Percentiles rank a stretch among this genome's conserved stretches.
Evolutionary conservation across 2,797 vertebrate species (phyloP).

Genomic region (Sebastes alutus): DNA sequence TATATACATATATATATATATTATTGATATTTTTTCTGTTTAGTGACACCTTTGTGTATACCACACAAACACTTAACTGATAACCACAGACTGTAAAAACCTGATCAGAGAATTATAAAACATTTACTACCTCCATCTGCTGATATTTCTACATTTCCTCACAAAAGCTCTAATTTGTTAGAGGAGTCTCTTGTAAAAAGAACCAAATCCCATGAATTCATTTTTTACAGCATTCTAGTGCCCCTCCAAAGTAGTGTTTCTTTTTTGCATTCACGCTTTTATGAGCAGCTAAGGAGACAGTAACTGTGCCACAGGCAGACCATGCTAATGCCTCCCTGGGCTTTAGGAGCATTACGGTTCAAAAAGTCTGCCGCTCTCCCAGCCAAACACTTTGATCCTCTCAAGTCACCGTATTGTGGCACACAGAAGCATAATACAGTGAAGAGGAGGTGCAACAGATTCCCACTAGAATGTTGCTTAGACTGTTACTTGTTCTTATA

Average conservation of each 20-base stretch:
- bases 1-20: no score
- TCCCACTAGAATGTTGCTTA: conserved; percentile 17
- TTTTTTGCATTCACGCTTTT: conserved; percentile 55
- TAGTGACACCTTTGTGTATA: background rate
- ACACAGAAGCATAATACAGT: conserved; percentile 28
- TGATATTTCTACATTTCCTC: background rate
- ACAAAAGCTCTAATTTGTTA: conserved; percentile 25
- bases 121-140: background rate
- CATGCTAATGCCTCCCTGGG: conserved; percentile 65
- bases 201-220: conserved; percentile 32
- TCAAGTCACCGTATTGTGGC: conserved; percentile 45
- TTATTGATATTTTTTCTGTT: background rate
- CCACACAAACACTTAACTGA: background rate
- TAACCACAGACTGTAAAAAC: conserved; percentile 12
- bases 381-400: conserved; percentile 69
- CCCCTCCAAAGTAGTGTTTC: conserved; percentile 50
- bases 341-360: conserved; percentile 60
- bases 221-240: conserved; percentile 39
- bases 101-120: background rate
- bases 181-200: conserved; percentile 21
- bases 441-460: conserved; percentile 30
- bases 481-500: conserved; percentile 4
- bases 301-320: conserved; percentile 63
- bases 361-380: conserved; percentile 50
- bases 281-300: conserved; percentile 65